phyloP scores from a whole-genome alignment of 1,140 invertebrate genomes.

The Spodoptera frugiperda region DNA sequence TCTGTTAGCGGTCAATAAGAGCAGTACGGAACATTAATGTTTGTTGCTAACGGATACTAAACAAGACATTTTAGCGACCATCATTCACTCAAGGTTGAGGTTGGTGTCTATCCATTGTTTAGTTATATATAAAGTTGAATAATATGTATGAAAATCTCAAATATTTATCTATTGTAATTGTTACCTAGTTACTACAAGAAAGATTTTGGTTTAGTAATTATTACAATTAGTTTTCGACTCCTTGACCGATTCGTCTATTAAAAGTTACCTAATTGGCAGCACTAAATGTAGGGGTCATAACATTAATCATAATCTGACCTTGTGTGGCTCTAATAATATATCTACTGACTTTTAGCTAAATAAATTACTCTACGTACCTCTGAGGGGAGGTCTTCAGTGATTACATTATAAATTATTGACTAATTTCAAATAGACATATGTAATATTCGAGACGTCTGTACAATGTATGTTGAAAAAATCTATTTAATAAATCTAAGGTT shows the following conservation, averaged over 20 bases:
- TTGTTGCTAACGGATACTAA: slow-evolving; percentile 52
- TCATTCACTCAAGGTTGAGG: slow-evolving; percentile 57
- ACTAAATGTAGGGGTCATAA: slow-evolving; percentile 57
- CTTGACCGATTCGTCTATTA: slow-evolving; percentile 62
- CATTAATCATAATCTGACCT: slow-evolving; percentile 67
- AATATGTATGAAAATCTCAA: not conserved
- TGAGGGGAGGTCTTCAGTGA: slow-evolving; percentile 3
- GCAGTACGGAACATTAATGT: slow-evolving; percentile 27
- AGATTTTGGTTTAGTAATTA: not conserved
- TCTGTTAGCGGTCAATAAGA: slow-evolving; percentile 17
- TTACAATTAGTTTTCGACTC: slow-evolving; percentile 32
- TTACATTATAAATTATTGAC: not conserved
- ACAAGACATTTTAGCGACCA: slow-evolving; percentile 54
- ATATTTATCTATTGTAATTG: not conserved
- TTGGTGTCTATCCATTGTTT: slow-evolving; percentile 25
- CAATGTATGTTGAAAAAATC: no score
- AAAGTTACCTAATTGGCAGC: slow-evolving; percentile 59
- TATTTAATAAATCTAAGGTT: no score
- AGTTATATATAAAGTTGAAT: slow-evolving; percentile 45
- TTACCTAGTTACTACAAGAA: not conserved
- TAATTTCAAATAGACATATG: no score
- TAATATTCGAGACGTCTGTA: no score
- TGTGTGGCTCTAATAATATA: slow-evolving; percentile 50
- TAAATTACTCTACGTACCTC: slow-evolving; percentile 22
- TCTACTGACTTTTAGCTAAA: not conserved